A percentile compares a stretch with the other conserved stretches of the same genome.
Evolutionary conservation across 2,797 vertebrate species (phyloP).

Genomic region (Hydrophis major): DNA sequence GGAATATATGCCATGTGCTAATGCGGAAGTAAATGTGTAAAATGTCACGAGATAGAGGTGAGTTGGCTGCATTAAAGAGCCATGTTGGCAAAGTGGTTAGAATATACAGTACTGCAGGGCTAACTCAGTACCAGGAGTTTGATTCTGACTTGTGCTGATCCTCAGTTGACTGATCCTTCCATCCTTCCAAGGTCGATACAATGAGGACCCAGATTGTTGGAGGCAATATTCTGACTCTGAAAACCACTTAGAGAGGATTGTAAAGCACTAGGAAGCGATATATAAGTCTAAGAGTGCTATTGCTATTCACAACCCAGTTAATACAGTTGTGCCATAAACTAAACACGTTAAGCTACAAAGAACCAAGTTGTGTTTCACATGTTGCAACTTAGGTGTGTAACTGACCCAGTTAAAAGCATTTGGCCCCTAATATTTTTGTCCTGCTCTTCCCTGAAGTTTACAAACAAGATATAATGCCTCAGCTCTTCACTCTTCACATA

Average conservation of each 20-base stretch:
- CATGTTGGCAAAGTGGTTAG: neutral
- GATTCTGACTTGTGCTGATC: too few species aligned
- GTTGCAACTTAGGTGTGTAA: neutral
- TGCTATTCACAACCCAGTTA: neutral
- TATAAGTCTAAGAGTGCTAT: too few species aligned
- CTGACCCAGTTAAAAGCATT: neutral
- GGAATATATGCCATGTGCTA: neutral
- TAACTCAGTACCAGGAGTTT: too few species aligned
- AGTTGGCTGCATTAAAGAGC: neutral
- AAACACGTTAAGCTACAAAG: neutral
- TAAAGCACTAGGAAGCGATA: too few species aligned
- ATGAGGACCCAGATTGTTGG: too few species aligned
- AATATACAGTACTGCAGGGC: too few species aligned
- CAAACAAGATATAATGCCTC: neutral
- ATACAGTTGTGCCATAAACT: neutral
- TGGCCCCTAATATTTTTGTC: neutral
- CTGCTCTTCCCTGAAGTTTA: neutral
- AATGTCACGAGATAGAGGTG: neutral
- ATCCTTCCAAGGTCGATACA: too few species aligned
- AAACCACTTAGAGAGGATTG: too few species aligned
- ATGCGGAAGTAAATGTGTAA: neutral
- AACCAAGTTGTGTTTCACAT: neutral
- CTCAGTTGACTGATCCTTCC: too few species aligned
- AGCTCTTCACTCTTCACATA: neutral
- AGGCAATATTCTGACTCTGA: too few species aligned